Percentiles rank a stretch among this genome's conserved stretches.
Evolutionary conservation across 1,140 invertebrate species (phyloP).

Genomic region (Sogatella furcifera): DNA sequence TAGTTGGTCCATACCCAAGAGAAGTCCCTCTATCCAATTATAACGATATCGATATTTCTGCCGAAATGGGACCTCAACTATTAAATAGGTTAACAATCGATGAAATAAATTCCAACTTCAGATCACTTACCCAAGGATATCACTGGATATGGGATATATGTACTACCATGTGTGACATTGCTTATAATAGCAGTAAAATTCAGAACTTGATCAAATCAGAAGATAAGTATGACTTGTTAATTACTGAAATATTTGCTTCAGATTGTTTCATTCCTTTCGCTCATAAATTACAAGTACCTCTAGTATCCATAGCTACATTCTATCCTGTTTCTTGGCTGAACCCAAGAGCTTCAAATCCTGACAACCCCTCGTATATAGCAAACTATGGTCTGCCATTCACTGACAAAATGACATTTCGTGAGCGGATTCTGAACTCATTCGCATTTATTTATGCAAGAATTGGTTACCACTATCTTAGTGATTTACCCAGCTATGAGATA

Average conservation of each 20-base stretch:
- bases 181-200: slow-evolving; percentile 28
- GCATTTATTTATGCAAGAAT: neutral
- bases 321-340: slow-evolving; percentile 48
- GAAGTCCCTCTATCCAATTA: slow-evolving; percentile 38
- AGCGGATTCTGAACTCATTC: slow-evolving; percentile 15
- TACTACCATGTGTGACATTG: neutral
- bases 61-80: neutral
- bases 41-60: slow-evolving; percentile 31
- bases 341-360: slow-evolving; percentile 24
- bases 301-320: slow-evolving; percentile 43
- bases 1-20: slow-evolving; percentile 33
- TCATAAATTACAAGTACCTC: slow-evolving; percentile 41
- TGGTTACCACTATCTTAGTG: slow-evolving; percentile 4
- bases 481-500: slow-evolving; percentile 4
- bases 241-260: slow-evolving; percentile 25
- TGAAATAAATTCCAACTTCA: neutral
- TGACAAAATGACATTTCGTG: slow-evolving; percentile 14
- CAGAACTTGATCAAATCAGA: slow-evolving; percentile 36
- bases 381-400: slow-evolving; percentile 7
- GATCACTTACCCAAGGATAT: neutral
- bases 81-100: neutral
- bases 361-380: slow-evolving; percentile 15
- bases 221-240: slow-evolving; percentile 27
- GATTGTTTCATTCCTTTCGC: slow-evolving; percentile 23
- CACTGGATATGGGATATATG: neutral